Conservation (phyloP, 2,113 vertebrate genomes). For the Scortum barcoo region DNA sequence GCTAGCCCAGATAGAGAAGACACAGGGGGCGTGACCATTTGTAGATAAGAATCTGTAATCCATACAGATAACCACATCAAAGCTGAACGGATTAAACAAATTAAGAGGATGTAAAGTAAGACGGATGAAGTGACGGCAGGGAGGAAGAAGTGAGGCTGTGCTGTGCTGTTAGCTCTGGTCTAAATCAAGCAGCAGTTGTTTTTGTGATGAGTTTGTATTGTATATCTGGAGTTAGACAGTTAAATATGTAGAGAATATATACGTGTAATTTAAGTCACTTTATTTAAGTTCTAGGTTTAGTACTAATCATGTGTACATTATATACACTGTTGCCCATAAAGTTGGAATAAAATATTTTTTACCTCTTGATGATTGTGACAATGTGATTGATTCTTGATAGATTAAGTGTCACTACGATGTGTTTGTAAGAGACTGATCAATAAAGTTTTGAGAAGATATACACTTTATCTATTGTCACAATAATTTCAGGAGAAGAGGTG, state of each 20-base stretch:
- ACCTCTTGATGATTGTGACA: too few relatives aligned
- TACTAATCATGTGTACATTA: too few relatives aligned
- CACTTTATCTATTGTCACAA: too few relatives aligned
- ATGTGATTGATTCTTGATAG: too few relatives aligned
- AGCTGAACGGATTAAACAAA: not conserved
- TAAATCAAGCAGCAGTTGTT: not conserved
- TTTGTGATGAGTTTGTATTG: not conserved
- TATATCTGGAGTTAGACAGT: not conserved
- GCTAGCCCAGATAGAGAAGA: not conserved
- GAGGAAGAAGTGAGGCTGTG: not conserved
- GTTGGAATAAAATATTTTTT: too few relatives aligned
- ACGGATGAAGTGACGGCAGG: not conserved
- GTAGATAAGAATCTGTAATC: not conserved
- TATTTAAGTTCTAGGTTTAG: not conserved
- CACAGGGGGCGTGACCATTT: not conserved
- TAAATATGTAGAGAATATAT: not conserved
- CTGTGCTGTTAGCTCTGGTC: not conserved
- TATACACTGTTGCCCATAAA: too few relatives aligned
- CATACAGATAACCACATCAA: not conserved
- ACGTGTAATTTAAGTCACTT: not conserved
- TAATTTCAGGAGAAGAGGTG: too few relatives aligned
- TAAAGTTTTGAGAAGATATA: too few relatives aligned
- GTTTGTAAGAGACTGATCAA: too few relatives aligned
- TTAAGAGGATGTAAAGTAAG: not conserved
- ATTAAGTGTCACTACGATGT: too few relatives aligned